Evolutionary conservation across 2,888 invertebrate genomes (phyloP), one percentile per base, ranked within the genome.

Genomic region (Amphipoea oculea): DNA sequence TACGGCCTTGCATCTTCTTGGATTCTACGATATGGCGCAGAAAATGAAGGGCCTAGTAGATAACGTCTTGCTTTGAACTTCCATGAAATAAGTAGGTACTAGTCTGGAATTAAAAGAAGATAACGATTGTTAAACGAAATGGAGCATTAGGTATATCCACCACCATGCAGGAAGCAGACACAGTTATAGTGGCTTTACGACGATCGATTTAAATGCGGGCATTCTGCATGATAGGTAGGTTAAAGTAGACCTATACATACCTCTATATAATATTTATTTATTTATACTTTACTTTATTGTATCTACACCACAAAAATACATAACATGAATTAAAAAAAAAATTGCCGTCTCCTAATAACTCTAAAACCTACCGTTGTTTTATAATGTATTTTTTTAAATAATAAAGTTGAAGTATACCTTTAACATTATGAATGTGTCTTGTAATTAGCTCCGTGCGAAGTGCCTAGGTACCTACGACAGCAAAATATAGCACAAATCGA

Each of bases 171-270:
- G 63, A 60, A 68, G 17, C 23, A n/a, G 3, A 23, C 12, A n/a
- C 12, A n/a, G 14, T 45, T 36, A 36, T 7, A 69, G 23, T 67
- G 20, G 63, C 51, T 79, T 79, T 51, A 3, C 29, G 20, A 14
- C 48, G 65, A 72, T 79, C 79, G 79, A 79, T 79, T 42, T 36
- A 17, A 79, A 71, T 79, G 79, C 79, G 71, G 79, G 57, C 1
- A 29, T 68, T 29, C 17, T 54, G 23, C 62, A 68, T 66, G 29
- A 40, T 74, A 36, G n/a, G 14, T 51, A 45, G 9, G 4, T 14
- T 14, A 14, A 48, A 14, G 48, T 11, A 45, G 4, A 29, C n/a
- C 1, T 62, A 14, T 23, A 36, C 20, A 2, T 3, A 70, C 14
- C 4, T 45, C 2, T 54, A 36, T 36, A 2, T 20, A 70, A 42